Evolutionary conservation across 1,140 invertebrate genomes (phyloP).

Genomic region (Camponotus vicinus): DNA sequence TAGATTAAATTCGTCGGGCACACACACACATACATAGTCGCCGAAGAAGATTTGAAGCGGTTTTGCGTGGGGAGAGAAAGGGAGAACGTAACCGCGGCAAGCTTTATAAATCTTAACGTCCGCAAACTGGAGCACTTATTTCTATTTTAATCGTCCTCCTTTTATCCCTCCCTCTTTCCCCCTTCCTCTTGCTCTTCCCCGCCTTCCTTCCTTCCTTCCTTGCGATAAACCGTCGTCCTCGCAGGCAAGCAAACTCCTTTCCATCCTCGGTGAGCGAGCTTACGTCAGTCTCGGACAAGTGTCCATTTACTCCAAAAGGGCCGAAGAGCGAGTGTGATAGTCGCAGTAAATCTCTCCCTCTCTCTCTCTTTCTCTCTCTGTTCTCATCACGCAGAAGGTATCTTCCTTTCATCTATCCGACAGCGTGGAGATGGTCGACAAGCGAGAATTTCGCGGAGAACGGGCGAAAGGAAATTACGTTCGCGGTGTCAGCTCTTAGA

Average conservation of each 20-base stretch:
- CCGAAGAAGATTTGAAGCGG: conserved; percentile 28
- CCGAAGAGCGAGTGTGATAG: conserved; percentile 52
- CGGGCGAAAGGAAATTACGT: conserved; percentile 64
- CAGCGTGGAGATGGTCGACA: not conserved
- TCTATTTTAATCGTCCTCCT: conserved; percentile 71
- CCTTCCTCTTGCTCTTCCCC: not conserved
- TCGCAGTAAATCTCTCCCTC: conserved; percentile 65
- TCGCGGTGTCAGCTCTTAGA: conserved; percentile 35
- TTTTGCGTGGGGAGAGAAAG: not conserved
- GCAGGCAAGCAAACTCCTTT: conserved; percentile 51
- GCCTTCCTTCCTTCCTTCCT: not conserved
- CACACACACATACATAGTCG: not conserved
- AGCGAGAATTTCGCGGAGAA: conserved; percentile 45
- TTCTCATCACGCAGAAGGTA: not conserved
- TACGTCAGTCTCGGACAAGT: conserved; percentile 60
- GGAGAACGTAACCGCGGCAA: conserved; percentile 34
- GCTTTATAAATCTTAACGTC: conserved; percentile 69
- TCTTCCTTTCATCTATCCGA: conserved; percentile 7
- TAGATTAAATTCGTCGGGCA: conserved; percentile 5
- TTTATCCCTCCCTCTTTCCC: conserved; percentile 41
- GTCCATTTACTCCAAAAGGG: conserved; percentile 67
- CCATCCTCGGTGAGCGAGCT: conserved; percentile 52
- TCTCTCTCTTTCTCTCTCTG: conserved; percentile 1
- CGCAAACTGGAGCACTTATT: conserved; percentile 71
- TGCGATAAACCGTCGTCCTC: conserved; percentile 67